phyloP scores from a whole-genome alignment of 2,797 vertebrate genomes.

The Podarcis siculus region DNA sequence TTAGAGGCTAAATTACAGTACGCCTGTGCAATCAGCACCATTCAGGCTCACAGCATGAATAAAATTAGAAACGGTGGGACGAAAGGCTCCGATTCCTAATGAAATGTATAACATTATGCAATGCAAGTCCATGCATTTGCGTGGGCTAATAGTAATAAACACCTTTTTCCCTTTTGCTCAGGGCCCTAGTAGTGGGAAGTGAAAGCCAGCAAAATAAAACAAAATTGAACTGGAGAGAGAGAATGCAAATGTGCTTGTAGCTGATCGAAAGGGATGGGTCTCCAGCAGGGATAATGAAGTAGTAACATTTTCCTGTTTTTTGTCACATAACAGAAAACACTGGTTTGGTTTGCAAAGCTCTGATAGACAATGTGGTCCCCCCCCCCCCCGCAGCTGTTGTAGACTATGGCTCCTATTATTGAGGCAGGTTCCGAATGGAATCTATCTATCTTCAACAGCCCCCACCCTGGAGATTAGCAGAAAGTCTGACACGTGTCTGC shows the following conservation, averaged over 20 bases:
- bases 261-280: background rate
- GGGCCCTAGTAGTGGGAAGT: background rate
- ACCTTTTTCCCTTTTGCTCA: constrained; percentile 18
- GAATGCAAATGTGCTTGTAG: background rate
- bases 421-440: too few species aligned
- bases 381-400: too few species aligned
- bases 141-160: constrained; percentile 31
- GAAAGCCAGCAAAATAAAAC: background rate
- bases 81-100: constrained; percentile 44
- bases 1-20: constrained; percentile 50
- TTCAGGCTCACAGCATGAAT: constrained; percentile 36
- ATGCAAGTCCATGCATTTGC: background rate
- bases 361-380: background rate
- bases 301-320: background rate
- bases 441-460: too few species aligned
- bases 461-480: too few species aligned
- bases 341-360: background rate
- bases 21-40: constrained; percentile 43
- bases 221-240: background rate
- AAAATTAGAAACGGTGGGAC: constrained; percentile 45
- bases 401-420: too few species aligned
- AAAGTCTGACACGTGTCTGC: too few species aligned
- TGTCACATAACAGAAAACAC: background rate
- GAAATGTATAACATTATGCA: constrained; percentile 37
- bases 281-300: background rate